A percentile compares a stretch with the other conserved stretches of the same genome.
phyloP scores from a whole-genome alignment of 2,888 invertebrate genomes.

The Cheilosia pagana region DNA sequence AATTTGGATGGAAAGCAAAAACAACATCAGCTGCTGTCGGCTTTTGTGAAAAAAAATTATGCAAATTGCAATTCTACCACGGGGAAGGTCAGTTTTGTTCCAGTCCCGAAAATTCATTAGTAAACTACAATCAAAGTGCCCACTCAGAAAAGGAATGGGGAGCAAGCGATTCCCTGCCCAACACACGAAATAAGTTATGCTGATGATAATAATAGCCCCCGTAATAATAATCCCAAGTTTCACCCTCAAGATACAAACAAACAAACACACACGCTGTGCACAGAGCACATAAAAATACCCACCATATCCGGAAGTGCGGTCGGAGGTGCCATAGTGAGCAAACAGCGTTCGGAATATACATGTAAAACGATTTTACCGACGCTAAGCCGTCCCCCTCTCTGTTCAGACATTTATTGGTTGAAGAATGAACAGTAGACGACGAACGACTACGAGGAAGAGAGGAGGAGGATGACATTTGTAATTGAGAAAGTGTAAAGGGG shows the following conservation, averaged over 20 bases:
- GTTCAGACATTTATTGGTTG: slow-evolving; percentile 38
- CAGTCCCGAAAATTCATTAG: slow-evolving; percentile 33
- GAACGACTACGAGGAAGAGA: neutral
- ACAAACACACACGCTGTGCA: slow-evolving; percentile 3
- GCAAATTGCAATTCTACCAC: neutral
- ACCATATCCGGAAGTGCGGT: slow-evolving; percentile 67
- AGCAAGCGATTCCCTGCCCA: slow-evolving; percentile 1
- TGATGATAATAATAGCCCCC: slow-evolving; percentile 59
- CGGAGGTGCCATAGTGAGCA: slow-evolving; percentile 59
- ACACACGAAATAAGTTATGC: slow-evolving; percentile 55
- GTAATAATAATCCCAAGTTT: slow-evolving; percentile 65
- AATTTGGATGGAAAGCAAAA: too few relatives aligned
- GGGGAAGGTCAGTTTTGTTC: slow-evolving; percentile 19
- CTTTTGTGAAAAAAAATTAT: neutral
- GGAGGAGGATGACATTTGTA: slow-evolving; percentile 58
- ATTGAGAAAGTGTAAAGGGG: slow-evolving; percentile 56
- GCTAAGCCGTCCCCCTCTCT: neutral
- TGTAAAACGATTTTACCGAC: slow-evolving; percentile 61
- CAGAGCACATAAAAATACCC: slow-evolving; percentile 4
- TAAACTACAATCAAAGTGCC: slow-evolving; percentile 34
- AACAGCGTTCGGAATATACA: slow-evolving; percentile 59
- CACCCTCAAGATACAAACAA: slow-evolving; percentile 58
- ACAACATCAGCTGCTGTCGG: too few relatives aligned
- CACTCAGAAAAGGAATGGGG: slow-evolving; percentile 1
- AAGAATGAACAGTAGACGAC: slow-evolving; percentile 3